Percentiles rank a stretch among this genome's conserved stretches.
Conservation (phyloP, 2,888 invertebrate species). For the Podotricha telesiphe region DNA sequence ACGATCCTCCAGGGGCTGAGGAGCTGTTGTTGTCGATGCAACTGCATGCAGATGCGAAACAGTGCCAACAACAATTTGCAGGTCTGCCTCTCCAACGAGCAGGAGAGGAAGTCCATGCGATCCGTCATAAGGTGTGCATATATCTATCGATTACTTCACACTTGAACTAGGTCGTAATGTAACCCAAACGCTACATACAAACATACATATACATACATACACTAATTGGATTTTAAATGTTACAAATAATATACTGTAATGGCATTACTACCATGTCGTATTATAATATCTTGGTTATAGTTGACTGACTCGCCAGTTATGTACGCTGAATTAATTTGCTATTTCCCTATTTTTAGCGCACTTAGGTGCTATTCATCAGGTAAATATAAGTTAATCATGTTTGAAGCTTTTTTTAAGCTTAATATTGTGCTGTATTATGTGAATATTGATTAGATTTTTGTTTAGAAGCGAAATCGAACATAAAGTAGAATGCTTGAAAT, state of each 20-base stretch:
- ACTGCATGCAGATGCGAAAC: conserved; percentile 64
- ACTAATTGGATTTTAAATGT: conserved; percentile 54
- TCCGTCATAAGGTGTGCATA: conserved; percentile 86
- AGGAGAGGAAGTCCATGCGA: conserved; percentile 84
- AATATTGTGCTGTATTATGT: conserved; percentile 24
- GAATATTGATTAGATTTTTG: conserved; percentile 7
- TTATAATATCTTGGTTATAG: conserved; percentile 48
- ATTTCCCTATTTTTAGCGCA: conserved; percentile 81
- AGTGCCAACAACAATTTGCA: conserved; percentile 78
- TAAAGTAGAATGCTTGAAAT: conserved; percentile 3
- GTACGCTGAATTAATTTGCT: conserved; percentile 52
- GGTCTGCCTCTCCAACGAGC: conserved; percentile 80
- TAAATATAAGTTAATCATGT: conserved; percentile 67
- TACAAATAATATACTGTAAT: conserved; percentile 50
- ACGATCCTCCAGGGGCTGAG: conserved; percentile 71
- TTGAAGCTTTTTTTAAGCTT: conserved; percentile 46
- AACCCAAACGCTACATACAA: conserved; percentile 32
- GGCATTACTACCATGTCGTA: conserved; percentile 36
- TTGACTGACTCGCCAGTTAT: conserved; percentile 41
- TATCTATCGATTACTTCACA: conserved; percentile 56
- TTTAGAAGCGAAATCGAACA: neutral
- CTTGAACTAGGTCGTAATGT: conserved; percentile 53
- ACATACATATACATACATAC: conserved; percentile 46
- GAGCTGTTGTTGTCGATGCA: conserved; percentile 77
- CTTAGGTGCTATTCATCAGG: conserved; percentile 78